phyloP scores from a whole-genome alignment of 2,113 vertebrate genomes.

The Gambusia holbrooki region DNA sequence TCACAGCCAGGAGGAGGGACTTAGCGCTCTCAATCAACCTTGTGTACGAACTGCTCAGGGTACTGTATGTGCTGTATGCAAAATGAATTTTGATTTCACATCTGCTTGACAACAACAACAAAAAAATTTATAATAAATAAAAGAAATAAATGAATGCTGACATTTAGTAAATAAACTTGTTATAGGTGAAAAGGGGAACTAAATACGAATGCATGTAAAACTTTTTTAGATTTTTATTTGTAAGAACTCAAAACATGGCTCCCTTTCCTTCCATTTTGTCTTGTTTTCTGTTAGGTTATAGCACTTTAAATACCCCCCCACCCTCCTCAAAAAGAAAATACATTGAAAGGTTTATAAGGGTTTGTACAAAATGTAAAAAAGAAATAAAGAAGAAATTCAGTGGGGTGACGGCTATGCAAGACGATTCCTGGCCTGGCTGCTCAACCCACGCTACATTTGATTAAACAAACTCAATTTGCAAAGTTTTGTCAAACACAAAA shows the following conservation, averaged over 20 bases:
- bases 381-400: too few relatives aligned
- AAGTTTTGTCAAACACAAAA: conserved; percentile 10
- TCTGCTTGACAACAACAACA: neutral
- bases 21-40: too few relatives aligned
- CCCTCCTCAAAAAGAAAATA: too few relatives aligned
- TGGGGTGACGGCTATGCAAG: too few relatives aligned
- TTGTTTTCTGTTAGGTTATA: neutral
- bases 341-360: too few relatives aligned
- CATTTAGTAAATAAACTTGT: neutral
- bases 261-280: neutral
- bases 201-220: neutral
- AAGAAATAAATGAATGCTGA: neutral
- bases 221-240: neutral
- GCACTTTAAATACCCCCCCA: too few relatives aligned
- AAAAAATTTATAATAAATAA: neutral
- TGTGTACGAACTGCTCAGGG: too few relatives aligned
- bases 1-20: too few relatives aligned
- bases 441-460: conserved; percentile 25
- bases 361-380: too few relatives aligned
- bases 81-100: neutral
- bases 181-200: neutral
- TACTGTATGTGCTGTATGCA: neutral
- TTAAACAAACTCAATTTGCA: conserved; percentile 37
- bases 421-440: too few relatives aligned
- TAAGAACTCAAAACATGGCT: neutral